Evolutionary conservation across 2,113 vertebrate species (phyloP), one percentile per base, ranked within the genome.

Genomic region (Cephalopholis sonnerati): DNA sequence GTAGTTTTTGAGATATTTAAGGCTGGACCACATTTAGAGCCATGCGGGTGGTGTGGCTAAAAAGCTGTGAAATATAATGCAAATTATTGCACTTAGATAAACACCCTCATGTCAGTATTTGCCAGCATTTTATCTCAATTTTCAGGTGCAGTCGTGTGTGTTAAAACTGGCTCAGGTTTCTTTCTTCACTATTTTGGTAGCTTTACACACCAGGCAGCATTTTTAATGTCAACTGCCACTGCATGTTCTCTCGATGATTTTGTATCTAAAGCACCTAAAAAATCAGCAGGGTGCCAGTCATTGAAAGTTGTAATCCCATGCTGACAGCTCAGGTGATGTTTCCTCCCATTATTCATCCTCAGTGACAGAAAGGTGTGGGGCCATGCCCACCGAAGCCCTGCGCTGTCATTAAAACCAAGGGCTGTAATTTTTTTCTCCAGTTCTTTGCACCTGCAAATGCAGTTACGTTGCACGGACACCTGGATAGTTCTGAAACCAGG

Each of bases 401-500:
- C 18, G 22, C 75, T 82, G 57, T 86, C 83, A 90, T 89, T 88
- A 91, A 74, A 78, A 80, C 3, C 29, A 50, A 44, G 8, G 71
- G 50, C 77, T 76, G 7, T 73, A 36, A 80, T 77, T 67, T 83
- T 48, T 68, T 66, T 6, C 0, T 44, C 5, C 25, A 4, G 0
- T 51, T 63, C 9, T 78, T 29, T 84, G 62, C 81, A 25, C 70
- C 74, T 90, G 77, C 54, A 70, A 18, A 7, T 57, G 20, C 41
- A 39, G 25, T 36, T 83, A 50, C 39, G 64, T 12, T 16, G 24
- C 76, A 57, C 3, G 18, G n/a, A 86, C 91, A 92, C 87, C 88
- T 91, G 89, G 82, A 79, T 51, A 0, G 2, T 25, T 59, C 17
- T 53, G 8, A 65, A 87, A 63, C 77, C 89, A 92, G 86, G 75